Base-by-base conservation (phyloP, 2,113 vertebrate species). In the Arothron firmamentum region DNA sequence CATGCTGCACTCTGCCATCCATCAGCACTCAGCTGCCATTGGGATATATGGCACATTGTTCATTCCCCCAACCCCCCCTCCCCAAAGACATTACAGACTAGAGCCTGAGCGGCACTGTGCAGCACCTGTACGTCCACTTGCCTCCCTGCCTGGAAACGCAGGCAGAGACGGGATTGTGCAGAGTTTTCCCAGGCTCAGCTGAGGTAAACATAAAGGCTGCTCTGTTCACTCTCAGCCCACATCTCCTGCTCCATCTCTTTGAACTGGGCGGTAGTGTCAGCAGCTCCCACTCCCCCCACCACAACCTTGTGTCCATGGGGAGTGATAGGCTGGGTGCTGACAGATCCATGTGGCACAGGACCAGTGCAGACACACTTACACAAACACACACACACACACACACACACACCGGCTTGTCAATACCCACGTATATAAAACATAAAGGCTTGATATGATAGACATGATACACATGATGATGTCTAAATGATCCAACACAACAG, bases 71-170 rank as follows among this genome's bases (percentile, higher is more conserved):
- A n/a, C 8, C 12, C 10, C 1, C 49, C 8, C 25, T 50, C 53
- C 59, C 28, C 49, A 15, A 4, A 28, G 48, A 61, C 56, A 67
- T 75, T 38, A 63, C 72, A 73, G 52, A 65, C 68, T 60, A 8
- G 52, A 67, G 61, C n/a, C 68, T n/a, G 47, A 61, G 74, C 64
- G 65, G 81, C 65, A 61, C 65, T 64, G 45, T 51, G 65, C 75
- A 80, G 76, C 85, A 89, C 88, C 85, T 88, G 87, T 85, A 86
- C 63, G 73, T 78, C 70, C 79, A 81, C 84, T 80, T 84, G 80
- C 80, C 78, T 82, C 65, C 45, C 52, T 63, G 72, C 47, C 68
- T 75, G 69, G 59, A 71, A 74, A 78, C 69, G 48, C 74, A 70
- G 57, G 59, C 54, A 1, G 17, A 17, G 34, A 14, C 4, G n/a